A percentile compares a stretch with the other conserved stretches of the same genome.
These are phyloP conservation scores for Aleadryas rufinucha DNA, from an alignment of 2,113 vertebrate species.

Conservation along the genomic window DNA sequence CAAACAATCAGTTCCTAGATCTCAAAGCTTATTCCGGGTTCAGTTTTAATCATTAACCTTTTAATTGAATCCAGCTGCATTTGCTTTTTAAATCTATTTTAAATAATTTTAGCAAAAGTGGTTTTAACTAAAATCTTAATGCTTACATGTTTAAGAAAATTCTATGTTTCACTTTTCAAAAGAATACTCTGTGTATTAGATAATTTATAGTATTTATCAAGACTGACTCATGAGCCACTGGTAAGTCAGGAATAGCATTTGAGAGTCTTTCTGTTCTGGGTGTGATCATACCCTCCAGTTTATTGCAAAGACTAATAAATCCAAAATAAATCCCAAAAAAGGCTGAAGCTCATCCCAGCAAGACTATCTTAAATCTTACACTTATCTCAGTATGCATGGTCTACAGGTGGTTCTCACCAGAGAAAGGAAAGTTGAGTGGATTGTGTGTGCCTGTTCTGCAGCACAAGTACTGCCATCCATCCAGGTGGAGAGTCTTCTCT, in stretches of 20 bases:
- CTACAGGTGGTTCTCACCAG: not conserved
- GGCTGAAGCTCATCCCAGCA: not conserved
- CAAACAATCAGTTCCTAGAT: too few relatives aligned
- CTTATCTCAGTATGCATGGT: not conserved
- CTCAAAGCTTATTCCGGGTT: too few relatives aligned
- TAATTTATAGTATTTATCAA: not conserved
- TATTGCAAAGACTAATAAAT: not conserved
- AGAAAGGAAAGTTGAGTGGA: not conserved
- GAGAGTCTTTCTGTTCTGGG: not conserved
- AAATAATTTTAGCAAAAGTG: too few relatives aligned
- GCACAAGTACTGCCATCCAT: not conserved
- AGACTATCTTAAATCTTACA: not conserved
- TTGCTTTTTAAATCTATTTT: too few relatives aligned
- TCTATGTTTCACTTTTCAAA: too few relatives aligned
- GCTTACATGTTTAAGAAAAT: too few relatives aligned
- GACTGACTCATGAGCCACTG: not conserved
- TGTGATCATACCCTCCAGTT: not conserved
- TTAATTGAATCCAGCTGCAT: too few relatives aligned
- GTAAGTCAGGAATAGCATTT: not conserved
- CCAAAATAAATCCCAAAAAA: not conserved
- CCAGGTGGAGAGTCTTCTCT: not conserved
- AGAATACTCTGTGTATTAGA: not conserved
- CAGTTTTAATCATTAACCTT: too few relatives aligned
- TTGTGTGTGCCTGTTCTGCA: not conserved
- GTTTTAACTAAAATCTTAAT: too few relatives aligned